Percentiles rank a stretch among this genome's conserved stretches.
These are phyloP conservation scores for Anolis carolinensis DNA, from an alignment of 2,113 vertebrate species.

Conservation along the genomic window DNA sequence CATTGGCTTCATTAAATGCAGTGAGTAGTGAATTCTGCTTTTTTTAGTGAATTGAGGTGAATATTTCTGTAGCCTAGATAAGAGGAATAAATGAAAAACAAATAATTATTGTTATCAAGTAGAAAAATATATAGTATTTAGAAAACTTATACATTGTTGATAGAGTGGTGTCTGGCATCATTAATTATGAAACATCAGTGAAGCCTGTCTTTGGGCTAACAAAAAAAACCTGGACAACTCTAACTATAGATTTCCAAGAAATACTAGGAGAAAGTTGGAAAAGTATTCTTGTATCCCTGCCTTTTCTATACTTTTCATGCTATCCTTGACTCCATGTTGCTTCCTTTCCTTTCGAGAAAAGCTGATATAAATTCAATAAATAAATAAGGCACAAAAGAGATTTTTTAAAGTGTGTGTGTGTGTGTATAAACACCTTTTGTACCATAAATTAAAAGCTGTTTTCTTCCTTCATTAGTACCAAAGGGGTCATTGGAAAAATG, in stretches of 20 bases:
- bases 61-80: not conserved
- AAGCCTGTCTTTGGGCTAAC: not conserved
- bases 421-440: too few species aligned
- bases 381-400: not conserved
- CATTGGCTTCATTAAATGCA: constrained; percentile 93
- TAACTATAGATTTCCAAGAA: not conserved
- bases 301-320: not conserved
- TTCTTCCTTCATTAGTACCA: not conserved
- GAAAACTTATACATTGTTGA: constrained; percentile 13
- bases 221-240: not conserved
- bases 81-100: not conserved
- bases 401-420: too few species aligned
- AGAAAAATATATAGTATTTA: not conserved
- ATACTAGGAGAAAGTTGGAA: not conserved
- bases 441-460: not conserved
- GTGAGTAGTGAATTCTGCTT: constrained; percentile 76
- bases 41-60: not conserved
- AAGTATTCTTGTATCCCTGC: not conserved
- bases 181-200: not conserved
- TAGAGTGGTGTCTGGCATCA: not conserved
- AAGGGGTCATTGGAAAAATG: not conserved
- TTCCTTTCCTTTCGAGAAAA: too few species aligned
- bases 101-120: not conserved
- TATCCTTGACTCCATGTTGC: not conserved
- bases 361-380: too few species aligned